phyloP scores from a whole-genome alignment of 1,140 invertebrate species.

The Tetraneura akinire region DNA sequence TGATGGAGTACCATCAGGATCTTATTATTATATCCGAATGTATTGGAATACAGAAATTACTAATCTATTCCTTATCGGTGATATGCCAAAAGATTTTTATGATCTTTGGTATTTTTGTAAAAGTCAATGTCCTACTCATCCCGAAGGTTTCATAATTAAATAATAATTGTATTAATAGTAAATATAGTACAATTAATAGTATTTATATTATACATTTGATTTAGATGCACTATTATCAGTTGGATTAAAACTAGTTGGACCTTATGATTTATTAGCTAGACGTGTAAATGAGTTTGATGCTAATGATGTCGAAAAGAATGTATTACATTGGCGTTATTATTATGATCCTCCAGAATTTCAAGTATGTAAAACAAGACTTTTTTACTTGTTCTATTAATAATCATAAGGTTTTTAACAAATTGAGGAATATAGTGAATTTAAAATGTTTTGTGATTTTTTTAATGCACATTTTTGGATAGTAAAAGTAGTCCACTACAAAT shows the following conservation, averaged over 20 bases:
- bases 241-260: conserved; percentile 77
- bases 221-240: conserved; percentile 68
- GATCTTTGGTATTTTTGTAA: conserved; percentile 80
- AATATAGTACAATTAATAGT: background rate
- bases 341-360: conserved; percentile 94
- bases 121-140: conserved; percentile 65
- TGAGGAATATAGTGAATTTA: too few species aligned
- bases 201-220: conserved; percentile 54
- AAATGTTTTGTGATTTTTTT: too few species aligned
- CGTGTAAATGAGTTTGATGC: conserved; percentile 62
- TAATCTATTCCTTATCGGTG: conserved; percentile 64
- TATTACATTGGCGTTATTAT: conserved; percentile 82
- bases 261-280: conserved; percentile 79
- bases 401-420: too few species aligned
- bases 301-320: conserved; percentile 45
- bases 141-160: conserved; percentile 59
- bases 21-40: background rate
- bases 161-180: too few species aligned
- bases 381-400: too few species aligned
- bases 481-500: too few species aligned
- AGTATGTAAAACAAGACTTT: too few species aligned
- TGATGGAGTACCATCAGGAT: conserved; percentile 25
- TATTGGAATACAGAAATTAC: conserved; percentile 33
- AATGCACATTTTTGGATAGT: too few species aligned
- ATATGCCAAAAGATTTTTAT: conserved; percentile 90